These are phyloP conservation scores for Charanyca ferruginea DNA, from an alignment of 2,888 invertebrate genomes.

Conservation along the genomic window DNA sequence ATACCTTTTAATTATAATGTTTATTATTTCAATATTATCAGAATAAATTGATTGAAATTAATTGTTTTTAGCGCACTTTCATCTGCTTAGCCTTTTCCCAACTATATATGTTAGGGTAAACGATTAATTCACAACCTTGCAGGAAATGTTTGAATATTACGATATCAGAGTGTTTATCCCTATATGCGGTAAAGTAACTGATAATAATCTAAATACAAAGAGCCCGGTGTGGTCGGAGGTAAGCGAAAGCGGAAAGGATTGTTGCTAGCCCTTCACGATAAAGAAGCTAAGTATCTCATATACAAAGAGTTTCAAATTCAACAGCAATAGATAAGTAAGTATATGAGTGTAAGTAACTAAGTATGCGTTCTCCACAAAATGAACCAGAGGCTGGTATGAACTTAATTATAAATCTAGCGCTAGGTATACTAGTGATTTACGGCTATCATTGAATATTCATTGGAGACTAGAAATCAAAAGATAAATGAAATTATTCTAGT, in stretches of 20 bases:
- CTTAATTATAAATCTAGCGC: not conserved
- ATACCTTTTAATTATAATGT: no score
- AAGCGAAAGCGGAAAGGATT: constrained; percentile 9
- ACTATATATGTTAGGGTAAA: no score
- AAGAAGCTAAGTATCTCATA: constrained; percentile 2
- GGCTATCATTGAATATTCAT: not conserved
- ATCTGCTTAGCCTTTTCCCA: no score
- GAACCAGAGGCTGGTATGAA: not conserved
- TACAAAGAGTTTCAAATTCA: constrained; percentile 13
- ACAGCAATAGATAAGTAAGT: not conserved
- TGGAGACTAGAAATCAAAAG: not conserved
- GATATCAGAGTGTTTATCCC: constrained; percentile 9
- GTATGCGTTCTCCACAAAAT: not conserved
- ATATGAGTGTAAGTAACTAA: not conserved
- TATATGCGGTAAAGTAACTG: not conserved
- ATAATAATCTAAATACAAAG: constrained; percentile 22
- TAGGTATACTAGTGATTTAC: not conserved
- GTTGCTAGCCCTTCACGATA: constrained; percentile 6
- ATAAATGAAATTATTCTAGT: not conserved
- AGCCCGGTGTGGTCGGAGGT: not conserved
- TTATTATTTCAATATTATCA: no score
- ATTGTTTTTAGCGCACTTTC: no score
- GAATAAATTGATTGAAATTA: no score
- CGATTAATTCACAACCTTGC: not conserved
- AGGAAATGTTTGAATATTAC: constrained; percentile 5